Conservation (phyloP, 2,113 vertebrate genomes). For the Bujurquina vittata region DNA sequence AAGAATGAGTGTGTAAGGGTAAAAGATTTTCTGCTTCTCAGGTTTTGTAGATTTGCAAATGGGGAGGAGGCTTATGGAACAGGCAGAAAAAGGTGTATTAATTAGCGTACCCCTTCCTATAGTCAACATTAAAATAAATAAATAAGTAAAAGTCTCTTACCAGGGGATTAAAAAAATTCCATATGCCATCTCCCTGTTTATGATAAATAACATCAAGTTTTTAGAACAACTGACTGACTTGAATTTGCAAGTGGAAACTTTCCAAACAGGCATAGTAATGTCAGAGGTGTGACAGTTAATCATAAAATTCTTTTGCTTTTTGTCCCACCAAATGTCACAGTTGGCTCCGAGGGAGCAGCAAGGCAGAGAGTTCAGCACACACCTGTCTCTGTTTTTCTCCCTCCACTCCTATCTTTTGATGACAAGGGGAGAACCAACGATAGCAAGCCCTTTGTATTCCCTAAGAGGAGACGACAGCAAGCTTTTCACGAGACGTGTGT, state of each 20-base stretch:
- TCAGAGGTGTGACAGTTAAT: slow-evolving; percentile 60
- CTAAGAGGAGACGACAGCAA: slow-evolving; percentile 33
- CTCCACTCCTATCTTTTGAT: slow-evolving; percentile 49
- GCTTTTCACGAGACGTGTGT: slow-evolving; percentile 35
- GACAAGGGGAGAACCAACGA: slow-evolving; percentile 35
- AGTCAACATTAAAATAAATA: slow-evolving; percentile 4
- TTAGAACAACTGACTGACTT: slow-evolving; percentile 4
- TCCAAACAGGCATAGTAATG: slow-evolving; percentile 23
- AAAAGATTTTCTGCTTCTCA: slow-evolving; percentile 18
- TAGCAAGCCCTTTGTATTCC: slow-evolving; percentile 40
- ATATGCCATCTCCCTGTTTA: background rate
- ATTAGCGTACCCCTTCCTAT: background rate
- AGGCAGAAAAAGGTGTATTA: slow-evolving; percentile 7
- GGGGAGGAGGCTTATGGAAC: background rate
- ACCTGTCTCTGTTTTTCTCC: slow-evolving; percentile 63
- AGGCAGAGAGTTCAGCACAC: slow-evolving; percentile 58
- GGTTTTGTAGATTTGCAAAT: slow-evolving; percentile 3
- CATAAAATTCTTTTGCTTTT: slow-evolving; percentile 53
- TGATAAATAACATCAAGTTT: slow-evolving; percentile 8
- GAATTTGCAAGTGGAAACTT: slow-evolving; percentile 6
- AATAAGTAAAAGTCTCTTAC: background rate
- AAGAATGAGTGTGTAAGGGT: slow-evolving; percentile 5
- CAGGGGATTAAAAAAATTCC: background rate
- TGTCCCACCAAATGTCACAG: slow-evolving; percentile 65
- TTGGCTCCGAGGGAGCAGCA: slow-evolving; percentile 45